phyloP scores from a whole-genome alignment of 2,113 vertebrate genomes.

The Pogona vitticeps region DNA sequence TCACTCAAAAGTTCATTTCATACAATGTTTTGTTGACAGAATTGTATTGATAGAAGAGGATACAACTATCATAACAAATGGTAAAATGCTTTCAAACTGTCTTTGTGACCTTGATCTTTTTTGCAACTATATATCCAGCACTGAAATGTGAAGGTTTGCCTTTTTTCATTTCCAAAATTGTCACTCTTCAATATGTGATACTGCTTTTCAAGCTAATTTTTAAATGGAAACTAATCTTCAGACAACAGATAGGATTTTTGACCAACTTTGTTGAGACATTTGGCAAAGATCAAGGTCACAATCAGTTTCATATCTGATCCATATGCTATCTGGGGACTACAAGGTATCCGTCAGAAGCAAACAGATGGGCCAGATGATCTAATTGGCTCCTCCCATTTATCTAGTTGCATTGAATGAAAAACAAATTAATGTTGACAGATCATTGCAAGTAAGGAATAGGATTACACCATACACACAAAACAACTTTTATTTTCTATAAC shows the following conservation, averaged over 20 bases:
- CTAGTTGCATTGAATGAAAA: conserved; percentile 1
- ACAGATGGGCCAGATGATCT: background rate
- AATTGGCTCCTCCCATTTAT: background rate
- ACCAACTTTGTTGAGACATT: conserved; percentile 7
- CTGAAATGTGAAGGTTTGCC: background rate
- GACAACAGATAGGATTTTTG: background rate
- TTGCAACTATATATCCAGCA: background rate
- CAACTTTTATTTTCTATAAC: background rate
- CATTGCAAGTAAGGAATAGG: background rate
- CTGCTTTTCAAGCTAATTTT: background rate
- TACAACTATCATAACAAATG: background rate
- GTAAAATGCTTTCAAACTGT: background rate
- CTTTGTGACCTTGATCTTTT: background rate
- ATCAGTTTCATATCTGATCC: conserved; percentile 17
- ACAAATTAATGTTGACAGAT: conserved; percentile 10
- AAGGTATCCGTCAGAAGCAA: background rate
- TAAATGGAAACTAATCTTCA: background rate
- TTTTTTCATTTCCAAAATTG: background rate
- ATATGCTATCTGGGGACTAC: conserved; percentile 1
- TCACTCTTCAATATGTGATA: background rate
- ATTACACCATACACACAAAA: background rate
- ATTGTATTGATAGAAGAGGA: background rate
- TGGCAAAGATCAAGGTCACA: conserved; percentile 1
- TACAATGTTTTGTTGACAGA: background rate
- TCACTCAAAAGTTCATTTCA: background rate